Evolutionary conservation across 2,113 vertebrate genomes (phyloP).

Genomic region (Coptodon rendalli): DNA sequence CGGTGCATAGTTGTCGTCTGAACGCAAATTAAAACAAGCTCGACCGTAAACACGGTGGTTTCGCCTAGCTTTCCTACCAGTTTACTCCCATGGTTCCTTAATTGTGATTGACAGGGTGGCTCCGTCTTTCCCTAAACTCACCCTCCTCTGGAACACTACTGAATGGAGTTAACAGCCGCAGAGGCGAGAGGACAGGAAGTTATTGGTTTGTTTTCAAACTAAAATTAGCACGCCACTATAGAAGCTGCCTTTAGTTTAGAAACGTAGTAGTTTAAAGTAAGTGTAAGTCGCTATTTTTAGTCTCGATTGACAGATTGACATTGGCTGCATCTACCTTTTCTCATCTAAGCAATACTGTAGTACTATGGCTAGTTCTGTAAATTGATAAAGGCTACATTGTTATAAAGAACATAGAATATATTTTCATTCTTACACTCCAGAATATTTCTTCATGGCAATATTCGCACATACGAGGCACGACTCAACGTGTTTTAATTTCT

Average conservation of each 20-base stretch:
- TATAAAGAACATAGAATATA: background rate
- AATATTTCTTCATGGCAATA: background rate
- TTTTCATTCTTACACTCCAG: background rate
- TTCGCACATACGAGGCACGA: background rate
- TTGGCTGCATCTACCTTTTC: background rate
- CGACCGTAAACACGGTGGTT: slow-evolving; percentile 47
- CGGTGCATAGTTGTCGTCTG: slow-evolving; percentile 53
- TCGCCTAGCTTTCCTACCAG: slow-evolving; percentile 64
- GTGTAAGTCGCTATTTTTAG: background rate
- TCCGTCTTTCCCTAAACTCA: slow-evolving; percentile 71
- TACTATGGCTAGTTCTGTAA: background rate
- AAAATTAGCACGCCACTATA: background rate
- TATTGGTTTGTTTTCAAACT: background rate
- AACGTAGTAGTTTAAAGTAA: background rate
- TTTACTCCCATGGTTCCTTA: slow-evolving; percentile 66
- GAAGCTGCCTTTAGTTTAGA: background rate
- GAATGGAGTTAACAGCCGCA: background rate
- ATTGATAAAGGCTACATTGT: background rate
- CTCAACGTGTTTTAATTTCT: background rate
- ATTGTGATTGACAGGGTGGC: slow-evolving; percentile 72
- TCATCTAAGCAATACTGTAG: background rate
- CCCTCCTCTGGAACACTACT: slow-evolving; percentile 56
- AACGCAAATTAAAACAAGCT: slow-evolving; percentile 24
- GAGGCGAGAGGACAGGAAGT: background rate
- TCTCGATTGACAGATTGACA: background rate